These are phyloP conservation scores for Passer montanus DNA, from an alignment of 2,113 vertebrate genomes.

Conservation along the genomic window DNA sequence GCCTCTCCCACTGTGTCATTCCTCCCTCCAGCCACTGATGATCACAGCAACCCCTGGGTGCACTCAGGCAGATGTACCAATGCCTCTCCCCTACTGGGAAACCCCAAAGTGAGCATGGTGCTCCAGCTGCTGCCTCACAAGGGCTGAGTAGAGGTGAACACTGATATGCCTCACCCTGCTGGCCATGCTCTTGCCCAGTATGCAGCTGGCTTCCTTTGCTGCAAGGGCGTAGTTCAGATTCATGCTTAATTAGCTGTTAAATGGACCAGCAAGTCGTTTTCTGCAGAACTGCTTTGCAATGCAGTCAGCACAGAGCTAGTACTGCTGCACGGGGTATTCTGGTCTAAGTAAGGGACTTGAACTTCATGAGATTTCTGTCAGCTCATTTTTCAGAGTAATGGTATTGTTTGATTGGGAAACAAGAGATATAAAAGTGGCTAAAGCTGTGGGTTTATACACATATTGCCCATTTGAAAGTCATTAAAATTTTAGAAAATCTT, in stretches of 20 bases:
- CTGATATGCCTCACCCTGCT: not conserved
- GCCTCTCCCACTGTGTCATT: not conserved
- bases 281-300: not conserved
- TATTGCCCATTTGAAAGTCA: not conserved
- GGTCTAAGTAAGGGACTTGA: not conserved
- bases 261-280: not conserved
- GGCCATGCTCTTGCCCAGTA: not conserved
- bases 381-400: not conserved
- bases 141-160: not conserved
- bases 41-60: not conserved
- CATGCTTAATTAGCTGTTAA: not conserved
- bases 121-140: not conserved
- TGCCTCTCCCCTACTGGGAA: not conserved
- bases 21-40: not conserved
- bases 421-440: not conserved
- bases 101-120: not conserved
- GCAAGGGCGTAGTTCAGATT: not conserved
- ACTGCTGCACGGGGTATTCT: not conserved
- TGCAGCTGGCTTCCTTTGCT: not conserved
- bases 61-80: accelerated
- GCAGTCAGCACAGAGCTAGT: not conserved
- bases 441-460: not conserved
- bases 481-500: not conserved
- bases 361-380: not conserved
- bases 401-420: not conserved